Conservation (phyloP, 2,797 vertebrate species). For the Simalia tracyae region DNA sequence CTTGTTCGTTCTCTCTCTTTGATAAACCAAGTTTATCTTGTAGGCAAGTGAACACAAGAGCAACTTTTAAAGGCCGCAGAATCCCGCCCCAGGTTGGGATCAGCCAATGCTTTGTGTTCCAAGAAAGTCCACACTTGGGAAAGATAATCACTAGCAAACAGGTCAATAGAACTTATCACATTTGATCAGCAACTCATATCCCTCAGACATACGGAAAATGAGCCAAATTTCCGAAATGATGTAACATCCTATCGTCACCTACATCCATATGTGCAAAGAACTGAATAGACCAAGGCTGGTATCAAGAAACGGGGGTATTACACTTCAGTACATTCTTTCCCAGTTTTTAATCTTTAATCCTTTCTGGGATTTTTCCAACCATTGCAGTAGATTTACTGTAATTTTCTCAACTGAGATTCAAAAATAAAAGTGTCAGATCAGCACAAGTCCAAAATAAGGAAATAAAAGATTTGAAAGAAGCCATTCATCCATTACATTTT, state of each 20-base stretch:
- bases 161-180: constrained; percentile 7
- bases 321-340: neutral
- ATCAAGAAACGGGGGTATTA: neutral
- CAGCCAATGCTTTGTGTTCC: constrained; percentile 4
- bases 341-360: neutral
- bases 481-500: neutral
- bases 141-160: constrained; percentile 19
- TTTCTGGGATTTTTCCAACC: neutral
- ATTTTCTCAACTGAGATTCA: neutral
- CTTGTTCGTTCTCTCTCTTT: neutral
- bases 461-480: neutral
- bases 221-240: constrained; percentile 13
- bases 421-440: neutral
- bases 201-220: neutral
- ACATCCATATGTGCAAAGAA: neutral
- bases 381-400: constrained; percentile 18
- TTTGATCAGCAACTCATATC: neutral
- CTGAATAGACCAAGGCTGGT: neutral
- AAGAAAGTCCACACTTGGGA: constrained; percentile 4
- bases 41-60: neutral
- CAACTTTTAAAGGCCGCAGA: neutral
- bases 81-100: neutral
- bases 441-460: neutral
- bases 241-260: neutral
- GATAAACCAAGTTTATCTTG: neutral